Evolutionary conservation across 1,140 invertebrate species (phyloP).

Genomic region (Pristionchus pacificus): DNA sequence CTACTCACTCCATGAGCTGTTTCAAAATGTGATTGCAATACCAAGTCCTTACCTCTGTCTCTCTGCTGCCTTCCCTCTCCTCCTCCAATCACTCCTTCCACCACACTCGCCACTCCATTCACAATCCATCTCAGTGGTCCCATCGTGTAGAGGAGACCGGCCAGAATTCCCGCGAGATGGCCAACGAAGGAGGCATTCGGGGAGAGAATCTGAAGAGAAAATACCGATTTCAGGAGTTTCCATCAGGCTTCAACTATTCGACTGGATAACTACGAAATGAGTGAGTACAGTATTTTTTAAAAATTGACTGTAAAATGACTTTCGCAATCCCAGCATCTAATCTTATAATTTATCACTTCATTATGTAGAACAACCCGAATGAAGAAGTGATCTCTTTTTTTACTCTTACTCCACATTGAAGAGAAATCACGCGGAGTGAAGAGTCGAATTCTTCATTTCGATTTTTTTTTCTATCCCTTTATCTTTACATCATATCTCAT

Average conservation of each 20-base stretch:
- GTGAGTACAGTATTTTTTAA: not conserved
- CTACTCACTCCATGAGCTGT: no score
- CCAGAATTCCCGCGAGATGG: conserved; percentile 70
- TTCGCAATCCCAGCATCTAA: not conserved
- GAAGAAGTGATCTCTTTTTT: not conserved
- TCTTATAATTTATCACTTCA: not conserved
- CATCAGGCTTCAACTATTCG: conserved; percentile 52
- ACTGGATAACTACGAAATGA: conserved; percentile 58
- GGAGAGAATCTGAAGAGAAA: conserved; percentile 24
- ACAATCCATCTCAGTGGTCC: conserved; percentile 61
- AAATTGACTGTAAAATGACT: not conserved
- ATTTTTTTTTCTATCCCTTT: no score
- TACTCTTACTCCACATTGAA: no score
- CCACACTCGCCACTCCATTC: no score
- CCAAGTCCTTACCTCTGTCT: no score
- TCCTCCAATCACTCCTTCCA: no score
- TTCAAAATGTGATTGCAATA: no score
- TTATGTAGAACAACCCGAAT: not conserved
- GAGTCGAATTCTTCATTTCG: no score
- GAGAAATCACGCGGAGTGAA: no score
- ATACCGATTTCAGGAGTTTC: no score
- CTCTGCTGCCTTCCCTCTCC: no score
- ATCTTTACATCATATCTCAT: no score
- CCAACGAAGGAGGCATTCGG: conserved; percentile 67
- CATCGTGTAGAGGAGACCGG: conserved; percentile 67